Percentiles rank a stretch among this genome's conserved stretches.
Conservation (phyloP, 2,113 vertebrate species). For the Rostratula benghalensis region DNA sequence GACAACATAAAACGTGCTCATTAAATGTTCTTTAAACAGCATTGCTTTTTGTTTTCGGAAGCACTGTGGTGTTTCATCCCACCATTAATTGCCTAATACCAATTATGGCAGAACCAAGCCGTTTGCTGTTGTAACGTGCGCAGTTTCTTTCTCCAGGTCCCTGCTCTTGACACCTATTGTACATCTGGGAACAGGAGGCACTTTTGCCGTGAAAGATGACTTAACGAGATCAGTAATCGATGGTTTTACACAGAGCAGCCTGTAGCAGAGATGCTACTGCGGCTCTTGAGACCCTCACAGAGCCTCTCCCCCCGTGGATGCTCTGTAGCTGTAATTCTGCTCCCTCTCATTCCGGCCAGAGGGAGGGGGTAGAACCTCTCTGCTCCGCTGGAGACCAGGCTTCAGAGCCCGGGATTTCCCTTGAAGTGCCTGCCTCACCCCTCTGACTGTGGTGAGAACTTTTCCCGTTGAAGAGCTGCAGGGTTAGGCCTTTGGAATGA, state of each 20-base stretch:
- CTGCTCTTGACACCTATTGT: neutral
- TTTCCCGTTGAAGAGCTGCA: neutral
- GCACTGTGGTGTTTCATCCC: conserved; percentile 32
- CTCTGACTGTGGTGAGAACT: accelerated
- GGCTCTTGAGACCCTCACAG: neutral
- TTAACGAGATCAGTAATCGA: neutral
- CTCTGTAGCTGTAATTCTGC: neutral
- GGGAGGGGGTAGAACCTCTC: conserved; percentile 48
- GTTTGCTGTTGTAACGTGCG: conserved; percentile 15
- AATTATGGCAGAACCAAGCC: conserved; percentile 33
- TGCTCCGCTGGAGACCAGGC: neutral
- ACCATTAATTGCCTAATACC: conserved; percentile 54
- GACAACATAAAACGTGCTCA: neutral
- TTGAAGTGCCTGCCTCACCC: neutral
- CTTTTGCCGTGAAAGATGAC: neutral
- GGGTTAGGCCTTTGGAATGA: neutral
- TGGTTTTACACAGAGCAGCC: neutral
- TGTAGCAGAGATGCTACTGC: accelerated
- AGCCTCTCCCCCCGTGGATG: neutral
- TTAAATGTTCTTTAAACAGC: conserved; percentile 22
- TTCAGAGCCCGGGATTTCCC: neutral
- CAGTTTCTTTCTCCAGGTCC: neutral
- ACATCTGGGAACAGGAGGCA: neutral
- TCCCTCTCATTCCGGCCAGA: neutral
- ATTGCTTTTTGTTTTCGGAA: conserved; percentile 57